Conservation (phyloP, 2,113 vertebrate species). For the Gracilinanus agilis region DNA sequence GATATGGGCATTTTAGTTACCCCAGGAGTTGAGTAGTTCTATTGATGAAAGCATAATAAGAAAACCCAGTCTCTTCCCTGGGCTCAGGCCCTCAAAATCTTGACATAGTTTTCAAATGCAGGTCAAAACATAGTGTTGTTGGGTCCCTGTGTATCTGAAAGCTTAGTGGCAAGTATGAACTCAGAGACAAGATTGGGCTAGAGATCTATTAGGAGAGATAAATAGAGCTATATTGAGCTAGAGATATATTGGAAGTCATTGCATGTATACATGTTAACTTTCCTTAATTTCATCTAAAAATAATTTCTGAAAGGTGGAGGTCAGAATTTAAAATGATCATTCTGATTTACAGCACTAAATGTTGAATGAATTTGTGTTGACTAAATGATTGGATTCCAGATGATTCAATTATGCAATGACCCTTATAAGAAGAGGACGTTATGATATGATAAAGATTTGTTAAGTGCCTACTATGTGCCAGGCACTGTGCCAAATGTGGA, state of each 20-base stretch:
- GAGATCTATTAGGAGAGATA: not conserved
- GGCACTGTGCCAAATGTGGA: not conserved
- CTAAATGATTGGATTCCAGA: not conserved
- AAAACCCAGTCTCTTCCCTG: not conserved
- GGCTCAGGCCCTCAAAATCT: not conserved
- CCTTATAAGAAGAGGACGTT: not conserved
- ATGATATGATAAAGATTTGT: not conserved
- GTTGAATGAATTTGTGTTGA: not conserved
- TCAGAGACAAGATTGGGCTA: not conserved
- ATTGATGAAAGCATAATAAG: not conserved
- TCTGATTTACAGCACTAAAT: not conserved
- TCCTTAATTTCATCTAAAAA: not conserved
- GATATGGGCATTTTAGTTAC: not conserved
- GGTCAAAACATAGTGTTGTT: not conserved
- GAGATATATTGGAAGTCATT: not conserved
- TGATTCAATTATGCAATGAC: not conserved
- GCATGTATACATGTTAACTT: not conserved
- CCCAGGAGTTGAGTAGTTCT: not conserved
- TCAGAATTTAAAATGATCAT: not conserved
- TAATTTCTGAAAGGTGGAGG: not conserved
- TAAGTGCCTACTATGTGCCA: not conserved
- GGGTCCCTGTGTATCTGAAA: not conserved
- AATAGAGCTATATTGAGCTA: no score
- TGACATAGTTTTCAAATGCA: not conserved
- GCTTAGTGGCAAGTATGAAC: not conserved